Conservation (phyloP, 2,888 invertebrate species). For the Nebria salina region DNA sequence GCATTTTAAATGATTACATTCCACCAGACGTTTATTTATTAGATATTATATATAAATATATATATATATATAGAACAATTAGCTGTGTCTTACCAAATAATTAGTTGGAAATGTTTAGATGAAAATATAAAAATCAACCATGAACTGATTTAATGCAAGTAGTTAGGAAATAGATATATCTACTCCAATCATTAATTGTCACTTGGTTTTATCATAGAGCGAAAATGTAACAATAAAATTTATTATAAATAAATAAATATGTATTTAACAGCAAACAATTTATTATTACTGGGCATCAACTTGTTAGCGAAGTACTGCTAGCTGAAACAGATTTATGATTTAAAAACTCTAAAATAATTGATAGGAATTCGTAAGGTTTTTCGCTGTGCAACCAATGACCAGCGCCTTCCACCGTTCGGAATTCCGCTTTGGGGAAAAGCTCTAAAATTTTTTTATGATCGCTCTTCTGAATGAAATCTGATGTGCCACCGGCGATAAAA, state of each 20-base stretch:
- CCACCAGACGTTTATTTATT: background rate
- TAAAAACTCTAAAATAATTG: conserved; percentile 11
- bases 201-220: background rate
- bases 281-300: no score
- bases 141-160: background rate
- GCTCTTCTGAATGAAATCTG: conserved; percentile 77
- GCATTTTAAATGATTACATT: background rate
- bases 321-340: background rate
- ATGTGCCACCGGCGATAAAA: conserved; percentile 86
- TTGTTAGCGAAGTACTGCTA: background rate
- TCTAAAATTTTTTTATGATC: conserved; percentile 73
- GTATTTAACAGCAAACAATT: background rate
- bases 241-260: background rate
- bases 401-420: conserved; percentile 79
- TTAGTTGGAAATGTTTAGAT: background rate
- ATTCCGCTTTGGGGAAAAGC: conserved; percentile 77
- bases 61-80: background rate
- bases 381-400: conserved; percentile 97
- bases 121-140: background rate
- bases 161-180: background rate
- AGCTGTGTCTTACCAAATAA: background rate
- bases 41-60: background rate
- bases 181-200: background rate
- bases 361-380: conserved; percentile 81
- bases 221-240: background rate